phyloP scores from a whole-genome alignment of 2,113 vertebrate genomes.

The Sebastes schlegelii region DNA sequence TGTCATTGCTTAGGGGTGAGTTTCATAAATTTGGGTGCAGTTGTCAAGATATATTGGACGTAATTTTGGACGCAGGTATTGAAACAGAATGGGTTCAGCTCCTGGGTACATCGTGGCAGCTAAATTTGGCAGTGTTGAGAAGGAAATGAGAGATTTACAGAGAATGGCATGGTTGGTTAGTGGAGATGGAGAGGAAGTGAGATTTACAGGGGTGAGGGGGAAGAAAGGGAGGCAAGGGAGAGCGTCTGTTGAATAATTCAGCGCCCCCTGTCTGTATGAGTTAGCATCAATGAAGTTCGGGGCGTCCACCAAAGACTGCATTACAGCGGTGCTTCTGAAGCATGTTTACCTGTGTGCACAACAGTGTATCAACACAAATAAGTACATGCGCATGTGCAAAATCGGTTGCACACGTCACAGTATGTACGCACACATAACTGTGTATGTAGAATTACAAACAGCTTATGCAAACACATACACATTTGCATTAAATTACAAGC shows the following conservation, averaged over 20 bases:
- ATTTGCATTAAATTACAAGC: conserved; percentile 40
- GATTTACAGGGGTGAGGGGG: conserved; percentile 64
- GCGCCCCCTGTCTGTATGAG: conserved; percentile 76
- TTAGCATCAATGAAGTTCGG: conserved; percentile 79
- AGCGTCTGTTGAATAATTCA: conserved; percentile 85
- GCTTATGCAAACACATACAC: conserved; percentile 4
- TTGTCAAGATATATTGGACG: conserved; percentile 6
- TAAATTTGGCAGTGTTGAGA: conserved; percentile 41
- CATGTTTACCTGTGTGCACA: conserved; percentile 46
- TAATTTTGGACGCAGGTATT: conserved; percentile 8
- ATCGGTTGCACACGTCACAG: conserved; percentile 2
- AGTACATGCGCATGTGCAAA: conserved; percentile 1
- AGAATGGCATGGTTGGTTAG: conserved; percentile 45
- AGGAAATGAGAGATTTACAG: conserved; percentile 60
- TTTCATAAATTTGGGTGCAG: conserved; percentile 23
- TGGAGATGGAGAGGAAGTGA: conserved; percentile 59
- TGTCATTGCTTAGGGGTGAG: not conserved
- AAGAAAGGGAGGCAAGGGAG: conserved; percentile 56
- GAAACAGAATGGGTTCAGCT: conserved; percentile 5
- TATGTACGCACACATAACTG: not conserved
- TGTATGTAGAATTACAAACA: not conserved
- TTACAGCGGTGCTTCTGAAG: conserved; percentile 43
- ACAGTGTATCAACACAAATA: not conserved
- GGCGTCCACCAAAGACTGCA: conserved; percentile 68
- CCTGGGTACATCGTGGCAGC: not conserved